Base-by-base conservation (phyloP, 1,140 invertebrate genomes). In the Saxidomus purpurata region DNA sequence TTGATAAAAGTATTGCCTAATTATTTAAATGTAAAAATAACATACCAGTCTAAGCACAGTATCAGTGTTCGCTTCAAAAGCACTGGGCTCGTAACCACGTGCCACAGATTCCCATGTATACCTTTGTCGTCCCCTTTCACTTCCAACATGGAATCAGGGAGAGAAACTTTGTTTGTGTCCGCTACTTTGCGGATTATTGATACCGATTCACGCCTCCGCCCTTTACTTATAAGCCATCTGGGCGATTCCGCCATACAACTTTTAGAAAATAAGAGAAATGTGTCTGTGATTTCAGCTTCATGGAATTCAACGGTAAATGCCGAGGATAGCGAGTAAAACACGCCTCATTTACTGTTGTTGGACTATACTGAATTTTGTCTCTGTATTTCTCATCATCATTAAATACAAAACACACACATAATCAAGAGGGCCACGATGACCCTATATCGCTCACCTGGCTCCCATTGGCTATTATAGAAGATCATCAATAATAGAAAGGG, bases 101-200 rank as follows among this genome's bases (percentile, higher is more conserved):
- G 71, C 98, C 85, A 82, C 1, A 85, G 40, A 2, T 52, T 81
- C 19, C 63, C 82, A 38, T 59, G 22, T 0, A 25, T 19, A 38
- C 49, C 74, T 84, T 9, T 28, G 49, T 80, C 61, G 0, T 47
- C 49, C 22, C 38, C 28, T 4, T 69, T 47, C 13, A 22, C 31
- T 17, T 81, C 80, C 34, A 92, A 61, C 52, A 91, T 28, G 1
- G 82, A 71, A 3, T 69, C 43, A 6, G 43, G 85, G 11, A 92
- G 77, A n/a, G 86, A 36, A 6, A 61, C 88, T n/a, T 84, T 88
- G 89, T 94, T 94, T 13, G 87, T 90, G 19, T 80, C 25, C 36
- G 92, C 90, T 38, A 79, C 83, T 59, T 80, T 85, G 22, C 67
- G 47, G 22, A 92, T 77, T 4, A 92, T 40, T 0, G 17, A 55